phyloP scores from a whole-genome alignment of 2,888 invertebrate genomes.

The Mesoligia furuncula region DNA sequence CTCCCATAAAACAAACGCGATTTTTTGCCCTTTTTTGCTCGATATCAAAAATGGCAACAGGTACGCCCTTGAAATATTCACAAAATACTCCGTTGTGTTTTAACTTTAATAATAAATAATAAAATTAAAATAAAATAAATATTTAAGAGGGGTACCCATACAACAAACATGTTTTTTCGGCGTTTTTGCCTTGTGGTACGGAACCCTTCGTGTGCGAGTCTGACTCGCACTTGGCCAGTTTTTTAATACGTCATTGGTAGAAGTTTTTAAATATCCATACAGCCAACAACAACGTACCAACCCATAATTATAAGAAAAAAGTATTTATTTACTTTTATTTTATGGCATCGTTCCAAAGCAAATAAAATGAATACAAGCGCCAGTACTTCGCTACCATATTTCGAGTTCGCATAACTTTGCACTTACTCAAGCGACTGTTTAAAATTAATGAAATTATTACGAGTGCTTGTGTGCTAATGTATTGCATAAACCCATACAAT shows the following conservation, averaged over 20 bases:
- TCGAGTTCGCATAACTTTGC: slow-evolving; percentile 43
- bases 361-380: slow-evolving; percentile 21
- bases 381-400: slow-evolving; percentile 44
- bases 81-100: too few relatives aligned
- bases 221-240: too few relatives aligned
- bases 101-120: too few relatives aligned
- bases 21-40: too few relatives aligned
- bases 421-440: slow-evolving; percentile 46
- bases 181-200: too few relatives aligned
- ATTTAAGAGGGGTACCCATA: too few relatives aligned
- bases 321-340: slow-evolving; percentile 29
- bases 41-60: too few relatives aligned
- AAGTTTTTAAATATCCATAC: not conserved
- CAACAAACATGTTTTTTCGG: too few relatives aligned
- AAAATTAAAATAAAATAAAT: too few relatives aligned
- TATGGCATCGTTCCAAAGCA: slow-evolving; percentile 42
- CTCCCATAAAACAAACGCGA: too few relatives aligned
- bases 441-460: slow-evolving; percentile 59
- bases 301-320: not conserved
- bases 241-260: not conserved
- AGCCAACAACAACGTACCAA: not conserved
- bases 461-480: slow-evolving; percentile 58
- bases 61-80: too few relatives aligned
- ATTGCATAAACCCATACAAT: slow-evolving; percentile 57
- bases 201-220: too few relatives aligned